Base-by-base conservation (phyloP, 2,888 invertebrate species). In the Drosophila heteroneura region DNA sequence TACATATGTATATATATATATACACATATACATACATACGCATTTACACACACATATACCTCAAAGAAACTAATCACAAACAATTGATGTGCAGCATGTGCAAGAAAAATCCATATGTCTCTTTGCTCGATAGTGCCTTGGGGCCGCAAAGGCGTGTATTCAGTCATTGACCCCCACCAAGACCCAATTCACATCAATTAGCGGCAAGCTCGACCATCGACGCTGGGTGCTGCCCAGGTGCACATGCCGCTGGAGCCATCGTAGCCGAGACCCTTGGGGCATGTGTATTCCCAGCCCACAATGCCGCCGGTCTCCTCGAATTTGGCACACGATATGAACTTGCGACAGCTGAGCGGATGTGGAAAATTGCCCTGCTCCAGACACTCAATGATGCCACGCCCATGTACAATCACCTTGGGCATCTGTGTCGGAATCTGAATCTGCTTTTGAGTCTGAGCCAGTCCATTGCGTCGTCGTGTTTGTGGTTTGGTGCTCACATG, bases 231-330 rank as follows among this genome's bases (percentile, higher is more conserved):
- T 26, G 97, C 96, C 97, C 97, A 98, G 93, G 98, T 98, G 92
- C 98, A 98, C 83, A 97, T 97, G 30, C 97, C 97, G 6, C 97
- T 98, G 2, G 97, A 96, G 0, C 97, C 97, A 92, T 98, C 98
- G 92, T 97, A 98, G 87, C 97, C 97, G 5, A 98, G 94, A 39
- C 96, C 96, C 84, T 96, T 96, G 0, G 98, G 98, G 91, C 98
- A 98, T 19, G 97, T 96, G 94, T 98, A 98, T 88, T 97, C 97
- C 96, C 97, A 98, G 12, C 97, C 97, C 1, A 97, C 94, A 3
- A 97, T 95, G 22, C 95, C 95, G 19, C 96, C 96, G 89, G 95
- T 96, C 59, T 97, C 97, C 81, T 97, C 97, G 94, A 97, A 96
- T 92, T 95, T 95, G 33, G 98, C 97, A 93, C 98, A 98, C 28